Evolutionary conservation across 2,888 invertebrate genomes (phyloP).

Genomic region (Pseudococcus viburni): DNA sequence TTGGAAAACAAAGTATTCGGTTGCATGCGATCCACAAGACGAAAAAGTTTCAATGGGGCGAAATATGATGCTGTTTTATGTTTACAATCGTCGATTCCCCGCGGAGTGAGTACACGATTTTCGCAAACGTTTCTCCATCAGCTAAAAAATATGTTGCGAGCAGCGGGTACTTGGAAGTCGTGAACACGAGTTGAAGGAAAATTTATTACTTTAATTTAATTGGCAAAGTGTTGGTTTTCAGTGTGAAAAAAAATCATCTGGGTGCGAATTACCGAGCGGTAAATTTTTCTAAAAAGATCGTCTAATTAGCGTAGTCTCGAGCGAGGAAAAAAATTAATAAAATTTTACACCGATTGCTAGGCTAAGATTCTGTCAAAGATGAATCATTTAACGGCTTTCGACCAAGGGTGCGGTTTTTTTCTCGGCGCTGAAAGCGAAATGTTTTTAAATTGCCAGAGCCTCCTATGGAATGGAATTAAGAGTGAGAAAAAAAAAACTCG

Average conservation of each 20-base stretch:
- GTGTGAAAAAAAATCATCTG: not conserved
- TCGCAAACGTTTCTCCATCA: not conserved
- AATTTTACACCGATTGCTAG: not conserved
- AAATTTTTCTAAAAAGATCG: not conserved
- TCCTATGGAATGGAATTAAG: not conserved
- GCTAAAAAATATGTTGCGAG: not conserved
- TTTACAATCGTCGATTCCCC: not conserved
- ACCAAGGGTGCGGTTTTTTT: constrained; percentile 16
- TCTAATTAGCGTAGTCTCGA: constrained; percentile 4
- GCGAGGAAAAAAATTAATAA: constrained; percentile 29
- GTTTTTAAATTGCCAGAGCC: not conserved
- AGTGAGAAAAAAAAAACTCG: not conserved
- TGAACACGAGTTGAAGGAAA: constrained; percentile 26
- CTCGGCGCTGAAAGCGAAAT: not conserved
- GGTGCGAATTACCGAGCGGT: not conserved
- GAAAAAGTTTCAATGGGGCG: not conserved
- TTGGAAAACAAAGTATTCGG: not conserved
- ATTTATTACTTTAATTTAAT: constrained; percentile 30
- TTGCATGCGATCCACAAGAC: not conserved
- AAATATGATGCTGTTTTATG: constrained; percentile 7
- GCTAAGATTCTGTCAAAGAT: constrained; percentile 30
- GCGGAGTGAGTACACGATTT: not conserved
- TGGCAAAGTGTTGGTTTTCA: constrained; percentile 26
- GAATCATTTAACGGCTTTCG: constrained; percentile 18
- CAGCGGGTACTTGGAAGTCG: not conserved